Conservation (phyloP, 2,797 vertebrate genomes). For the Oreortyx pictus region DNA sequence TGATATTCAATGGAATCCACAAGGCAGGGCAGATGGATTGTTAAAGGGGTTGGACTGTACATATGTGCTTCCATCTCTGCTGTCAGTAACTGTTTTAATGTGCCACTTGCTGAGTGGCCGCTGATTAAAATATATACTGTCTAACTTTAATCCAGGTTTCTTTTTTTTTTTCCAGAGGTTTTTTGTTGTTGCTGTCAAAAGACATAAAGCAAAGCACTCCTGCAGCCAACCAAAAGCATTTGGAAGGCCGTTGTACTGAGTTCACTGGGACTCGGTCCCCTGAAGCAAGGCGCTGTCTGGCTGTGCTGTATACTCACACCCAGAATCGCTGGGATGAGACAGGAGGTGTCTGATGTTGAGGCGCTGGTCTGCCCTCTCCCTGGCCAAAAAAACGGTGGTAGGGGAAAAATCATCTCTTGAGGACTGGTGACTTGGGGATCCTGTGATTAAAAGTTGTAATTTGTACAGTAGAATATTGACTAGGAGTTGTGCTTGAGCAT, state of each 20-base stretch:
- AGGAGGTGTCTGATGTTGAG: not conserved
- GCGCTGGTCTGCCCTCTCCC: not conserved
- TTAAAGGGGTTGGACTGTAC: constrained; percentile 3
- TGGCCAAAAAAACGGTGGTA: not conserved
- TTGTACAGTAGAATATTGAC: not conserved
- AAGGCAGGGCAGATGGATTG: constrained; percentile 58
- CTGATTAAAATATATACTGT: not conserved
- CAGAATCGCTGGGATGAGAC: not conserved
- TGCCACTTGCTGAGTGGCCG: not conserved
- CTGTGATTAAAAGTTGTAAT: not conserved
- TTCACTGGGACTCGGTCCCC: not conserved
- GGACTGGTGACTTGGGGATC: not conserved
- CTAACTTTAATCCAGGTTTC: not conserved
- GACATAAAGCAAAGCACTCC: not conserved
- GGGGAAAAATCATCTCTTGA: not conserved
- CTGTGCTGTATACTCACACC: not conserved
- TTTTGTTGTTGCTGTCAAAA: not conserved
- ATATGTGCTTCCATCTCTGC: constrained; percentile 3
- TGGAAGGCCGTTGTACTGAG: not conserved
- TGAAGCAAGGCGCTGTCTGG: not conserved
- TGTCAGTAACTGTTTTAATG: constrained; percentile 45
- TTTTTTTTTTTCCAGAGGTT: not conserved
- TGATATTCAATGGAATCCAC: constrained; percentile 5
- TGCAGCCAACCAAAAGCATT: not conserved
- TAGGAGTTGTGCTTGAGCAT: not conserved